These are phyloP conservation scores for Microctenopoma steveboyesi DNA, from an alignment of 2,797 vertebrate genomes.

Conservation along the genomic window DNA sequence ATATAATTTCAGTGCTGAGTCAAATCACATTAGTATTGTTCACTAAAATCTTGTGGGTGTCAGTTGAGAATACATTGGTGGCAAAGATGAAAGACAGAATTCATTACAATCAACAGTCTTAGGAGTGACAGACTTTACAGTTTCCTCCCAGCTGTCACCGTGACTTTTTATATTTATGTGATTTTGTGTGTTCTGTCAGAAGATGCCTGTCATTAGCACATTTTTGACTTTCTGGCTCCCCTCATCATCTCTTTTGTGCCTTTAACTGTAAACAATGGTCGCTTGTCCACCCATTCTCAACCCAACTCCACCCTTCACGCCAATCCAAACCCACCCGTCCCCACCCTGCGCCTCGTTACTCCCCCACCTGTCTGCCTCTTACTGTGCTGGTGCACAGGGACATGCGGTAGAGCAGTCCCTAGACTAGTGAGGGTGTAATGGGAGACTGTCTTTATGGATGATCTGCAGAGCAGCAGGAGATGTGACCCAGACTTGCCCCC, in stretches of 20 bases:
- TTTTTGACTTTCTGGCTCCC: conserved; percentile 23
- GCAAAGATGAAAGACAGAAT: conserved; percentile 9
- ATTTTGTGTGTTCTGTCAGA: conserved; percentile 14
- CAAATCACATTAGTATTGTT: background rate
- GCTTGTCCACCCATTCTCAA: conserved; percentile 15
- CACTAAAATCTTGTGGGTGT: background rate
- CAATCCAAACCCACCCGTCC: conserved; percentile 12
- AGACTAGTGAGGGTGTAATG: conserved; percentile 47
- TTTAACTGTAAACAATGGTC: conserved; percentile 49
- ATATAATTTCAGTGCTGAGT: background rate
- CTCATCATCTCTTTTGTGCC: conserved; percentile 34
- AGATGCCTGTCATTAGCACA: conserved; percentile 45
- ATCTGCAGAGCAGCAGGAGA: conserved; percentile 53
- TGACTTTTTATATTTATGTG: conserved; percentile 28
- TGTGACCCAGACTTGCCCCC: conserved; percentile 61
- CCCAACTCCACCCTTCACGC: conserved; percentile 36
- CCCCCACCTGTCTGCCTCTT: conserved; percentile 36
- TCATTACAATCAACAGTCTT: background rate
- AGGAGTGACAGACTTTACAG: conserved; percentile 1
- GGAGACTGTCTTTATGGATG: conserved; percentile 54
- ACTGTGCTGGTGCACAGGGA: conserved; percentile 18
- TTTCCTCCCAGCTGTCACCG: background rate
- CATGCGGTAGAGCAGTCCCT: conserved; percentile 4
- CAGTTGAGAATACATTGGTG: background rate
- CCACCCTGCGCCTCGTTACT: background rate